phyloP scores from a whole-genome alignment of 2,888 invertebrate genomes.

The Phlogophora meticulosa region DNA sequence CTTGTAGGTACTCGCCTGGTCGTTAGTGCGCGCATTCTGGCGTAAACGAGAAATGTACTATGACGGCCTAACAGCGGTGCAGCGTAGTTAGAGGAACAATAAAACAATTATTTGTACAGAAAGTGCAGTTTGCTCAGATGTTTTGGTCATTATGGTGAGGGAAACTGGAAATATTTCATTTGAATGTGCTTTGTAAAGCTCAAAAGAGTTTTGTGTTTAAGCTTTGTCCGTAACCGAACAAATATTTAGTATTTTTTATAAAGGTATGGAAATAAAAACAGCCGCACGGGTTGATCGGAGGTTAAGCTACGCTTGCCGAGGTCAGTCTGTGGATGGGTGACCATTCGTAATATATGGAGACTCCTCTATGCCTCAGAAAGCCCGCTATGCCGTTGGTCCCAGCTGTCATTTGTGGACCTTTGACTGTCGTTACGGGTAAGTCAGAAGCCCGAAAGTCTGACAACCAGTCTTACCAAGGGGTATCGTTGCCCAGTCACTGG shows the following conservation, averaged over 20 bases:
- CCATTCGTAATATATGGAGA: too few relatives aligned
- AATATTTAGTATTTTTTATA: slow-evolving; percentile 8
- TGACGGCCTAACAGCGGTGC: slow-evolving; percentile 36
- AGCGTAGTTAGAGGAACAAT: slow-evolving; percentile 52
- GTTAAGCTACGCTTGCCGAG: too few relatives aligned
- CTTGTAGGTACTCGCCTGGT: slow-evolving; percentile 45
- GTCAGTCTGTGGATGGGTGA: too few relatives aligned
- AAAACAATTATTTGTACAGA: slow-evolving; percentile 58
- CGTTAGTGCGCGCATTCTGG: slow-evolving; percentile 55
- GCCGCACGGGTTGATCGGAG: too few relatives aligned
- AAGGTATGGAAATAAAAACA: too few relatives aligned
- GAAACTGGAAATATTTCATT: slow-evolving; percentile 31
- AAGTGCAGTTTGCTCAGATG: slow-evolving; percentile 48
- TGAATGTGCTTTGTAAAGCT: slow-evolving; percentile 15
- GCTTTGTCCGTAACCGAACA: slow-evolving; percentile 10
- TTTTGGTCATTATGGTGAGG: slow-evolving; percentile 35
- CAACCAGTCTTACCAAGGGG: too few relatives aligned
- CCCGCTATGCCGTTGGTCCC: too few relatives aligned
- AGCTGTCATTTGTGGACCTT: too few relatives aligned
- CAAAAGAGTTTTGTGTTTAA: slow-evolving; percentile 7
- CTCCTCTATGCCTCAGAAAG: too few relatives aligned
- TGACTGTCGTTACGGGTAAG: too few relatives aligned
- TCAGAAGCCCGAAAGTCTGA: too few relatives aligned
- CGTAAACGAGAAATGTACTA: slow-evolving; percentile 57
- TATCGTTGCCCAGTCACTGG: too few relatives aligned